phyloP scores from a whole-genome alignment of 2,113 vertebrate species.

The Marmota flaviventris region DNA sequence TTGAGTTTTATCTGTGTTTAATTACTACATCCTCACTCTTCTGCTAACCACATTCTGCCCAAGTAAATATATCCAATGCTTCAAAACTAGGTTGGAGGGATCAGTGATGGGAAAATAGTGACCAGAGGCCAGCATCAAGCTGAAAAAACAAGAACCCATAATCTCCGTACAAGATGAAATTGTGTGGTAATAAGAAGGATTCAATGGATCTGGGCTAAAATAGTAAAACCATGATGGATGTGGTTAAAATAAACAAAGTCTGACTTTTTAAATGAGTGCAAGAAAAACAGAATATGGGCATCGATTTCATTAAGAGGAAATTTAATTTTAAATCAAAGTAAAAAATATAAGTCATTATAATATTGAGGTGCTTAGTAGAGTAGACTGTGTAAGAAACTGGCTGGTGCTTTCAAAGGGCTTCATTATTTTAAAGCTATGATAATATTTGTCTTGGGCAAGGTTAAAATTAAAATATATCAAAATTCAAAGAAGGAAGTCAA shows the following conservation, averaged over 20 bases:
- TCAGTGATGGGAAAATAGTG: conserved; percentile 38
- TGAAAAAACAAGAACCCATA: conserved; percentile 56
- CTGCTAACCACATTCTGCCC: not conserved
- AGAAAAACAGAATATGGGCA: conserved; percentile 24
- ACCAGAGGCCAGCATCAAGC: conserved; percentile 13
- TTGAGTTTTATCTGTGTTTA: conserved; percentile 33
- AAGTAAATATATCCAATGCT: conserved; percentile 41
- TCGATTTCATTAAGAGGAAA: conserved; percentile 40
- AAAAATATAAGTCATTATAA: conserved; percentile 42
- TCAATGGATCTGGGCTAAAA: not conserved
- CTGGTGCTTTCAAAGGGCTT: conserved; percentile 41
- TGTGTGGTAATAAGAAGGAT: not conserved
- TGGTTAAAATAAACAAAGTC: conserved; percentile 46
- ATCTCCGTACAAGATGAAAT: conserved; percentile 47
- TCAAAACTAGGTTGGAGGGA: conserved; percentile 34
- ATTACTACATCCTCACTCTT: not conserved
- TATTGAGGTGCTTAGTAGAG: not conserved
- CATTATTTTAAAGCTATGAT: conserved; percentile 25
- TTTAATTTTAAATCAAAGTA: conserved; percentile 63
- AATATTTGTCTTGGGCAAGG: conserved; percentile 61
- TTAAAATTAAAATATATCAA: conserved; percentile 66
- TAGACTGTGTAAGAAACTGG: conserved; percentile 3
- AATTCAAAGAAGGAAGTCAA: conserved; percentile 65
- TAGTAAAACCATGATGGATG: conserved; percentile 32
- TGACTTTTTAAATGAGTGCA: not conserved